Percentiles rank a stretch among this genome's conserved stretches.
These are phyloP conservation scores for Cryptus armator DNA, from an alignment of 2,888 invertebrate genomes.

Conservation along the genomic window DNA sequence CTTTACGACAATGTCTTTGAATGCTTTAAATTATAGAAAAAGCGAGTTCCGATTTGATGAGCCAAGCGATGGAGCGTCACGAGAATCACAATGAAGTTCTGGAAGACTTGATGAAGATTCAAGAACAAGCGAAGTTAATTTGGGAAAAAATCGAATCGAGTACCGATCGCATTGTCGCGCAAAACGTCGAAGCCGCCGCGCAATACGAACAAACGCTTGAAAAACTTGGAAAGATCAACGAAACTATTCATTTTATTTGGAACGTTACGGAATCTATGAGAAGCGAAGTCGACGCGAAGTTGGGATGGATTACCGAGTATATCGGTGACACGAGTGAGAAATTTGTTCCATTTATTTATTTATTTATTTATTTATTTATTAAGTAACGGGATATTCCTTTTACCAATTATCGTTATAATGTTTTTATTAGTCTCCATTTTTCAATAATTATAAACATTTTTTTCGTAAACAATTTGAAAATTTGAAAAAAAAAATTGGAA, in stretches of 20 bases:
- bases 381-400: too few species aligned
- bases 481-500: too few species aligned
- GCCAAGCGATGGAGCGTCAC: conserved; percentile 85
- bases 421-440: too few species aligned
- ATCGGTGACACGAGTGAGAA: conserved; percentile 80
- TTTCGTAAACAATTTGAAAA: background rate
- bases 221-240: conserved; percentile 86
- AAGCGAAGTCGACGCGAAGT: conserved; percentile 80
- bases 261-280: conserved; percentile 80
- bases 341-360: conserved; percentile 5
- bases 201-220: conserved; percentile 86
- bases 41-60: conserved; percentile 85
- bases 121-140: conserved; percentile 86
- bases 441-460: background rate
- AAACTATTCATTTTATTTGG: conserved; percentile 85
- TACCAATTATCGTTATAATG: too few species aligned
- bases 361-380: too few species aligned
- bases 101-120: conserved; percentile 86
- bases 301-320: conserved; percentile 82
- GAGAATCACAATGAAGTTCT: conserved; percentile 87
- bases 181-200: conserved; percentile 85
- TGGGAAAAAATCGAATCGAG: conserved; percentile 86
- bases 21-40: conserved; percentile 81
- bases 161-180: conserved; percentile 84
- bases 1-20: conserved; percentile 1